These are phyloP conservation scores for Toxotes lorentzi DNA, from an alignment of 2,797 vertebrate genomes.

Conservation along the genomic window DNA sequence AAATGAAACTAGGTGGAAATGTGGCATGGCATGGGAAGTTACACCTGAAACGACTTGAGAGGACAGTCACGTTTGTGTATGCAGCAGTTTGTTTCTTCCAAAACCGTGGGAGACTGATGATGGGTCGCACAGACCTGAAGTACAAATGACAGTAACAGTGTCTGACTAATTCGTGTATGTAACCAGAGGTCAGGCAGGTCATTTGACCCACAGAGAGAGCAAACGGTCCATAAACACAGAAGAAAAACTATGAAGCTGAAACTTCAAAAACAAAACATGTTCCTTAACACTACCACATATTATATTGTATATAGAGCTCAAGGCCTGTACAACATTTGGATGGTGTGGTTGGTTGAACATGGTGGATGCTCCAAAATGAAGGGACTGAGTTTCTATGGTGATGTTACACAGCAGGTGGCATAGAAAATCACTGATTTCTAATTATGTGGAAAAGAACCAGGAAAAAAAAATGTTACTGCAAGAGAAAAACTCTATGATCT, in stretches of 20 bases:
- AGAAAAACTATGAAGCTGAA: neutral
- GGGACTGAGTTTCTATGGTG: neutral
- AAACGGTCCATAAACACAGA: neutral
- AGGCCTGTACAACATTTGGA: neutral
- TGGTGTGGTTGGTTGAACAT: neutral
- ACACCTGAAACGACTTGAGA: constrained; percentile 9
- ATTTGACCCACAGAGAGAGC: neutral
- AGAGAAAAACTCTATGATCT: too few species aligned
- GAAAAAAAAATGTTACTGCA: too few species aligned
- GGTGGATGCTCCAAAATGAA: neutral
- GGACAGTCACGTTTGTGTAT: neutral
- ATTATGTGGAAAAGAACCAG: neutral
- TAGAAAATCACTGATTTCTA: neutral
- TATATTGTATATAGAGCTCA: neutral
- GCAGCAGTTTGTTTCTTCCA: constrained; percentile 11
- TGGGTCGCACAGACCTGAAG: neutral
- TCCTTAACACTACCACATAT: neutral
- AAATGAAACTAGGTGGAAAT: neutral
- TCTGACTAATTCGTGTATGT: neutral
- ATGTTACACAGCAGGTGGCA: neutral
- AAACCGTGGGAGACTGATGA: neutral
- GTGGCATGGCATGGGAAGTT: neutral
- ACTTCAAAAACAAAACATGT: neutral
- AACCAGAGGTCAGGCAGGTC: neutral
- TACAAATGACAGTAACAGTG: neutral